Base-by-base conservation (phyloP, 64 coral and sea anemone species). In the Actinia equina region DNA sequence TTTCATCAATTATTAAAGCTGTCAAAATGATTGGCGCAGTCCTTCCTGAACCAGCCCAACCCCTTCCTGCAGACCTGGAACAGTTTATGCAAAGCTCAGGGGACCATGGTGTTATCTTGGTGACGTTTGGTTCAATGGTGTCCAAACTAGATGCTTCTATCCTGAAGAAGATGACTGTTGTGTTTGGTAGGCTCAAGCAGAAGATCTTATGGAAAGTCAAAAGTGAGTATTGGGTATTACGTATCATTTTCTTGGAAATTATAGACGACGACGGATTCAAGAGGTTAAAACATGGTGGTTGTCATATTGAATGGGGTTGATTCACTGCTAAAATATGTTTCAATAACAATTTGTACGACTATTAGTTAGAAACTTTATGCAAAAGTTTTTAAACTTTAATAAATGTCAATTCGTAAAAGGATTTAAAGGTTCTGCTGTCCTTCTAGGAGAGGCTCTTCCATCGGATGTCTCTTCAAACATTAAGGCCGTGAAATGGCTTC, bases 51-150 rank as follows among this genome's bases (percentile, higher is more conserved):
- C 78, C 78, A 43, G 19, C 93, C 18, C 82, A 77, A 63, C 82
- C 86, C 1, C 89, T 95, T 18, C 71, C 93, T 59, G 25, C 69
- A 85, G 93, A 91, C 2, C 52, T 95, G 53, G 80, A 88, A 26
- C 23, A 84, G 30, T 88, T 91, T 43, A 56, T 91, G 30, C 22
- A 80, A 64, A 85, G 89, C 46, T 80, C 89, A 30, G 89, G 93
- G 17, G 78, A 80, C 4, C 42, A 80, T 20, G 93, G 93, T 37
- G 89, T 95, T 30, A 64, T 95, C 12, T 88, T 95, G 67, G 89
- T 88, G 56, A 91, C 93, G 7, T 95, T 95, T 95, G 93, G 93
- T 7, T 91, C 93, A 43, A 80, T 80, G 78, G 49, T 80, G 62
- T 65, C 62, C 6, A 65, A 65, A 65, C 22, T 65, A 7, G 62